Percentiles rank a stretch among this genome's conserved stretches.
Conservation (phyloP, 1,140 invertebrate genomes). For the Drosophila pachea region DNA sequence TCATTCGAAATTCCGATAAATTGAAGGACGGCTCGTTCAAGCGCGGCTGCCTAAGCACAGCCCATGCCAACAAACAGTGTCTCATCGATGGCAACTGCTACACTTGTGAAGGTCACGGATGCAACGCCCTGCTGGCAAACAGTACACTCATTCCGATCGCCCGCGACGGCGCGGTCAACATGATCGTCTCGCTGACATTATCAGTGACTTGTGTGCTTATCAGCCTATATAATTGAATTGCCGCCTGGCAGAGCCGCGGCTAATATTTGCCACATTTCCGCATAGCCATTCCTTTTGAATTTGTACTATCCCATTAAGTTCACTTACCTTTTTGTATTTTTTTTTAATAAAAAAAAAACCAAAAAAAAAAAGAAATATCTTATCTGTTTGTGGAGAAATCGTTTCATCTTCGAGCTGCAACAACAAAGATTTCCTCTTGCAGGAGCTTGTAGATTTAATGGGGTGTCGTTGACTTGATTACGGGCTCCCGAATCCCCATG, state of each 20-base stretch:
- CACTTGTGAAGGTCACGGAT: conserved; percentile 65
- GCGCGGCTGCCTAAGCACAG: conserved; percentile 67
- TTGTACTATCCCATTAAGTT: too few relatives aligned
- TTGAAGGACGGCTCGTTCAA: conserved; percentile 57
- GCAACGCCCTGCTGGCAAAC: conserved; percentile 59
- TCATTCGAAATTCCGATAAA: conserved; percentile 64
- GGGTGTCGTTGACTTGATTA: conserved; percentile 30
- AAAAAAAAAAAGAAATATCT: conserved; percentile 9
- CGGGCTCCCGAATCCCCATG: too few relatives aligned
- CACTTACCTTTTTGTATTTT: too few relatives aligned
- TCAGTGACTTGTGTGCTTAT: conserved; percentile 36
- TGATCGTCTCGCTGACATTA: conserved; percentile 38
- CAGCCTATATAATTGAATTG: conserved; percentile 9
- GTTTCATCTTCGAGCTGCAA: conserved; percentile 27
- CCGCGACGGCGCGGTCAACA: conserved; percentile 52
- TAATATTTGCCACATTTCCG: too few relatives aligned
- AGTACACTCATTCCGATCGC: conserved; percentile 60
- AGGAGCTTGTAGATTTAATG: conserved; percentile 32
- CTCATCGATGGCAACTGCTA: conserved; percentile 59
- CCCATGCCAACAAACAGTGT: conserved; percentile 63
- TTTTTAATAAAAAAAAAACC: conserved; percentile 18
- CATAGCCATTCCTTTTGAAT: too few relatives aligned
- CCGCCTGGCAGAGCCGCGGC: too few relatives aligned
- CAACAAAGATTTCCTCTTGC: conserved; percentile 21
- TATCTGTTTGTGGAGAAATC: conserved; percentile 7